A percentile compares a stretch with the other conserved stretches of the same genome.
phyloP scores from a whole-genome alignment of 2,797 vertebrate genomes.

The Buceros bicornis region DNA sequence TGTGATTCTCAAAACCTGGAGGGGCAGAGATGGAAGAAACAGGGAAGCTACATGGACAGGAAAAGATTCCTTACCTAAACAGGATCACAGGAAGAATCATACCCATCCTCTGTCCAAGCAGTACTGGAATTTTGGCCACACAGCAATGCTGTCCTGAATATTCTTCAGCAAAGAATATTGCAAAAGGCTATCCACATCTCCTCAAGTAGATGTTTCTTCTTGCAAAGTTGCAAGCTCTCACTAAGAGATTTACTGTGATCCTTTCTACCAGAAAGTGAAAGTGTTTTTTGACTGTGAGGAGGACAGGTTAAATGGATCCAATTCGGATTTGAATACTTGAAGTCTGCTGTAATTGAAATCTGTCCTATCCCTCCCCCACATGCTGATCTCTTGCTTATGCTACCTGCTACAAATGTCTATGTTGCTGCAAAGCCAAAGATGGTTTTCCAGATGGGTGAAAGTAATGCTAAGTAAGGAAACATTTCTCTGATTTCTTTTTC shows the following conservation, averaged over 20 bases:
- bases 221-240: background rate
- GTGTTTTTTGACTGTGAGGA: background rate
- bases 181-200: background rate
- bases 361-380: background rate
- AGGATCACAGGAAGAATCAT: background rate
- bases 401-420: background rate
- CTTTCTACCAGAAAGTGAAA: background rate
- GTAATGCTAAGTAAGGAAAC: background rate
- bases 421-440: background rate
- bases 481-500: background rate
- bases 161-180: background rate
- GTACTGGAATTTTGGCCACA: background rate
- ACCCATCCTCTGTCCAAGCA: background rate
- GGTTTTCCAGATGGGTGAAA: background rate
- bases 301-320: background rate
- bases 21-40: background rate
- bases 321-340: background rate
- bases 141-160: background rate
- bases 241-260: background rate
- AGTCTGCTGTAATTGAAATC: background rate
- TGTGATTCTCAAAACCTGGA: background rate
- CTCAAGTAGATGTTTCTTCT: background rate
- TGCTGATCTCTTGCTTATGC: background rate
- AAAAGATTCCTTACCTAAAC: background rate
- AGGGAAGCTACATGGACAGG: background rate